Evolutionary conservation across 1,140 invertebrate species (phyloP).

Genomic region (Hycleus cichorii): DNA sequence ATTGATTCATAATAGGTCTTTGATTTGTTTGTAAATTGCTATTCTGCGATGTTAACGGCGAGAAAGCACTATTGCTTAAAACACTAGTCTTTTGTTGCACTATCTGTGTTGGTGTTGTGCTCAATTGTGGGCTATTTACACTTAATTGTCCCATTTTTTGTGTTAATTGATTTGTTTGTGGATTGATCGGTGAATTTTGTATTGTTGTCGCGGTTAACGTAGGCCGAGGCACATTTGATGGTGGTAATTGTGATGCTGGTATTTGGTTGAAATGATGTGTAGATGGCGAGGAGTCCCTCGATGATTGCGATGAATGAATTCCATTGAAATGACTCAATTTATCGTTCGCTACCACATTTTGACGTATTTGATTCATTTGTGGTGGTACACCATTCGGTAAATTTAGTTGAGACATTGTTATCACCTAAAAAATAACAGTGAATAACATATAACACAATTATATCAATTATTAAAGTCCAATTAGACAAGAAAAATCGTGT

Average conservation of each 20-base stretch:
- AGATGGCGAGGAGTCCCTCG: conserved; percentile 36
- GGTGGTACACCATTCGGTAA: conserved; percentile 30
- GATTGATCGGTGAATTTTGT: conserved; percentile 7
- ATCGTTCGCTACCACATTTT: background rate
- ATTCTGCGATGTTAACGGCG: conserved; percentile 14
- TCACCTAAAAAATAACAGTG: conserved; percentile 14
- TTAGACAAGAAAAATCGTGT: conserved; percentile 1
- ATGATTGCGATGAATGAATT: conserved; percentile 32
- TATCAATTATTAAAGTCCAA: conserved; percentile 6
- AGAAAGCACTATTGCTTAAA: conserved; percentile 18
- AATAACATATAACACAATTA: background rate
- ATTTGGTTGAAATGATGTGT: conserved; percentile 21
- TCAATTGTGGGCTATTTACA: conserved; percentile 22
- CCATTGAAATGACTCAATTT: conserved; percentile 32
- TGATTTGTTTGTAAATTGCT: conserved; percentile 15
- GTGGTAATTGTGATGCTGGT: conserved; percentile 31
- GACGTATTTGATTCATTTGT: conserved; percentile 11
- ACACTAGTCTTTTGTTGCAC: conserved; percentile 8
- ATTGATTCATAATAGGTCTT: conserved; percentile 1
- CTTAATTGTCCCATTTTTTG: conserved; percentile 26
- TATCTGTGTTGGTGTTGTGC: conserved; percentile 17
- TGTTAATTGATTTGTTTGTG: conserved; percentile 8
- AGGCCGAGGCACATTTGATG: conserved; percentile 5
- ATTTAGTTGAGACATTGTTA: conserved; percentile 21
- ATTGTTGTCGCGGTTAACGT: conserved; percentile 17